A percentile compares a stretch with the other conserved stretches of the same genome.
Evolutionary conservation across 2,797 vertebrate species (phyloP).

Genomic region (Lophotriccus pileatus): DNA sequence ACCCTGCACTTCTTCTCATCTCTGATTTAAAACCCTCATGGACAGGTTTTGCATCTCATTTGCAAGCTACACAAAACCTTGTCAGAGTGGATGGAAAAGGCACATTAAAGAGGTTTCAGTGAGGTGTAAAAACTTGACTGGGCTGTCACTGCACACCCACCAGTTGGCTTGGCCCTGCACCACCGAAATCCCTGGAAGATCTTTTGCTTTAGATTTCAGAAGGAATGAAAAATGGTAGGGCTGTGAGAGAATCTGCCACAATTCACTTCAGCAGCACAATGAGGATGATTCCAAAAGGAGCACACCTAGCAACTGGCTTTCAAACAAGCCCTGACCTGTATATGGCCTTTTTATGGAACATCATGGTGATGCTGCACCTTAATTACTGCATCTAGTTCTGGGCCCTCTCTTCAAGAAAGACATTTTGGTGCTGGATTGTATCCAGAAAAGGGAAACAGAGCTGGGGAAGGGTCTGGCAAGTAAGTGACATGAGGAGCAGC

Average conservation of each 20-base stretch:
- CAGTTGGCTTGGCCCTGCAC: neutral
- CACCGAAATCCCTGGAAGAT: neutral
- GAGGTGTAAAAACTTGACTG: neutral
- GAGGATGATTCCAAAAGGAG: neutral
- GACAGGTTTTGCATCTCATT: neutral
- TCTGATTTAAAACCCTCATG: rapidly evolving
- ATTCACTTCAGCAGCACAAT: neutral
- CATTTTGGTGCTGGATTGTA: rapidly evolving
- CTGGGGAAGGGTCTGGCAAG: neutral
- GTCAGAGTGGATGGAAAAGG: neutral
- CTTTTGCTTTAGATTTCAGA: neutral
- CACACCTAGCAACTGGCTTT: neutral
- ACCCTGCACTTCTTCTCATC: neutral
- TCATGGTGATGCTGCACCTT: rapidly evolving
- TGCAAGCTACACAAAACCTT: neutral
- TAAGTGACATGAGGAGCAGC: neutral
- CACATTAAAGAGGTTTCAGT: neutral
- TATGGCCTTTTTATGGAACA: neutral
- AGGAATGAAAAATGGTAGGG: rapidly evolving
- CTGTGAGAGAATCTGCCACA: neutral
- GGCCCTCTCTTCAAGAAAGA: neutral
- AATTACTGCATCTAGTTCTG: neutral
- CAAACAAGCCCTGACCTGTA: neutral
- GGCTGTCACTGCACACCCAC: neutral
- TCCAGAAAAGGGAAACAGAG: rapidly evolving